These are phyloP conservation scores for Calonectris borealis DNA, from an alignment of 2,113 vertebrate genomes.

Conservation along the genomic window DNA sequence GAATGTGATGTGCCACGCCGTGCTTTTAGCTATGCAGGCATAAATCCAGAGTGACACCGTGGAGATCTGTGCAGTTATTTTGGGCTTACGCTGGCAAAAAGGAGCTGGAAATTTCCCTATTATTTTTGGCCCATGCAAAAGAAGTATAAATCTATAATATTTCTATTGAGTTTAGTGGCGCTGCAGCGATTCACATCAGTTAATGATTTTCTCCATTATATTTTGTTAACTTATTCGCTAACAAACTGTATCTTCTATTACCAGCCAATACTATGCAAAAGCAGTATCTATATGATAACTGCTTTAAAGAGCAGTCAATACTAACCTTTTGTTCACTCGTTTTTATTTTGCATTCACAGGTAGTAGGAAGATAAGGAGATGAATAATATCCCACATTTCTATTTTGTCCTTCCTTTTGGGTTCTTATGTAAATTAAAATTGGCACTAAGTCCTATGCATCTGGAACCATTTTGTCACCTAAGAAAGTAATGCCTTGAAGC, in stretches of 20 bases:
- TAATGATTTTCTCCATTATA: neutral
- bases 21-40: neutral
- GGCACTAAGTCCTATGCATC: conserved; percentile 6
- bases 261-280: neutral
- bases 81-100: neutral
- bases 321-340: conserved; percentile 29
- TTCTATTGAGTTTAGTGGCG: neutral
- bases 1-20: neutral
- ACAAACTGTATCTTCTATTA: neutral
- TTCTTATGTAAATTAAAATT: conserved; percentile 59
- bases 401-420: conserved; percentile 23
- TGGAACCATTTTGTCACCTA: conserved; percentile 52
- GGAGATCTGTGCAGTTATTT: neutral
- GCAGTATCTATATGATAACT: neutral
- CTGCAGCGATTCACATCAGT: neutral
- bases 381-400: conserved; percentile 29
- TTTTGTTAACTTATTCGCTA: neutral
- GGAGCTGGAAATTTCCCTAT: neutral
- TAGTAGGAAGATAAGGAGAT: conserved; percentile 50
- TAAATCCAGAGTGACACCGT: neutral
- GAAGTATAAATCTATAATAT: neutral
- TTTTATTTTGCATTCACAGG: conserved; percentile 49
- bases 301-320: conserved; percentile 18
- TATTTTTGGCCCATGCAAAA: neutral
- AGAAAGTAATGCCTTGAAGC: conserved; percentile 34